A percentile compares a stretch with the other conserved stretches of the same genome.
phyloP scores from a whole-genome alignment of 2,797 vertebrate species.

The Rhinella marina region DNA sequence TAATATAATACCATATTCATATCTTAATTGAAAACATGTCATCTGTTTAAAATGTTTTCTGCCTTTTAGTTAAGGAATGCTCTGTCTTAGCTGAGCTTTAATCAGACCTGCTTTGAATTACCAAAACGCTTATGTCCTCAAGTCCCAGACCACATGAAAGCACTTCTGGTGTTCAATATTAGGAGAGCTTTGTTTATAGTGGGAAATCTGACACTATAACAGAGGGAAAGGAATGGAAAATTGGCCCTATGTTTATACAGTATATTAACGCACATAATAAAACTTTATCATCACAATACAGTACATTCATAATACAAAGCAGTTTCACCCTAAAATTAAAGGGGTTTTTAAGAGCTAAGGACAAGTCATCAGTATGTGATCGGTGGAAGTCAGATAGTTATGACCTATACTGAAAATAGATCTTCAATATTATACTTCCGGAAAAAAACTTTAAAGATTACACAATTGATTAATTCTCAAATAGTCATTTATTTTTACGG shows the following conservation, averaged over 20 bases:
- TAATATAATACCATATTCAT: not conserved
- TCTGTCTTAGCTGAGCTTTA: not conserved
- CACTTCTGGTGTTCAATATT: not conserved
- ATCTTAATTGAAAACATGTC: conserved; percentile 21
- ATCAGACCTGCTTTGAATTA: conserved; percentile 23
- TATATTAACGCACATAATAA: not conserved
- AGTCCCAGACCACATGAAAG: conserved; percentile 16
- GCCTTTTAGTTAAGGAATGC: not conserved
- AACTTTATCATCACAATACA: not conserved
- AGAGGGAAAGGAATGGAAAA: not conserved
- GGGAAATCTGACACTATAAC: conserved; percentile 4
- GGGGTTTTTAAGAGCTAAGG: no score
- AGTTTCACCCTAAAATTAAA: no score
- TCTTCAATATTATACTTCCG: no score
- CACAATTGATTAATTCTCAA: no score
- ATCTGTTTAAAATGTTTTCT: not conserved
- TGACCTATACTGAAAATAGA: no score
- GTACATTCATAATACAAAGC: not conserved
- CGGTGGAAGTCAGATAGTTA: no score
- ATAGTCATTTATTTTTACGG: no score
- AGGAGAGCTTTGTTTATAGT: not conserved
- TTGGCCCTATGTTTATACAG: not conserved
- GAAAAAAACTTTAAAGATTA: no score
- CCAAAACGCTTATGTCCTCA: not conserved
- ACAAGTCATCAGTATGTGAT: no score